Base-by-base conservation (phyloP, 2,797 vertebrate genomes). In the Ispidina lecontei region DNA sequence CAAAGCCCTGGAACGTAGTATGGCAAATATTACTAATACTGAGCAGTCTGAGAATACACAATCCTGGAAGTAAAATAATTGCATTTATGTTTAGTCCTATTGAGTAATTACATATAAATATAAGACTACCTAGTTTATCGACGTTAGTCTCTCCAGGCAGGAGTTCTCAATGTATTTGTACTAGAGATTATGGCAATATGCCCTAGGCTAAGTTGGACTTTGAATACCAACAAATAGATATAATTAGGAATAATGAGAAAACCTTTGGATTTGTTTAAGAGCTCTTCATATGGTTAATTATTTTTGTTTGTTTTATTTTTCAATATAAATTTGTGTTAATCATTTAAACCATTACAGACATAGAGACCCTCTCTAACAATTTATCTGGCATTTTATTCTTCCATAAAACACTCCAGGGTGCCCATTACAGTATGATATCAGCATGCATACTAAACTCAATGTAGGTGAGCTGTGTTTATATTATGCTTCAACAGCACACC, bases 391-490 rank as follows among this genome's bases (percentile, higher is more conserved):
- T 87, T 90, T 95, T 75, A 73, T 19, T 37, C 10, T 85, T 68
- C 11, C 51, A 55, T 63, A 35, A 78, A 77, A 76, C 46, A 62
- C 51, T 71, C 44, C n/a, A 67, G 62, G 63, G 43, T 91, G 33
- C 59, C 80, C 75, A 83, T 84, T 95, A 75, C 25, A 54, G 19
- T 58, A 60, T 33, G 41, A 72, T 77, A 88, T 58, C 51, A 88
- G 55, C 55, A 92, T 64, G 59, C 20, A 86, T 84, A 31, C 12
- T 73, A 81, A 89, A 31, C 22, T 80, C 62, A 37, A 1, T 37
- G 23, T 67, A 72, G 47, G 82, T 81, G 59, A 89, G 37, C 23
- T 87, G 14, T 84, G 70, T 95, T 97, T 94, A 97, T 93, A 94
- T 83, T 94, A 82, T 68, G 15, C 41, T 94, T 89, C 80, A 95